phyloP scores from a whole-genome alignment of 30 jellyfish, hydroid and myxozoan species.

The Clytia hemisphaerica region DNA sequence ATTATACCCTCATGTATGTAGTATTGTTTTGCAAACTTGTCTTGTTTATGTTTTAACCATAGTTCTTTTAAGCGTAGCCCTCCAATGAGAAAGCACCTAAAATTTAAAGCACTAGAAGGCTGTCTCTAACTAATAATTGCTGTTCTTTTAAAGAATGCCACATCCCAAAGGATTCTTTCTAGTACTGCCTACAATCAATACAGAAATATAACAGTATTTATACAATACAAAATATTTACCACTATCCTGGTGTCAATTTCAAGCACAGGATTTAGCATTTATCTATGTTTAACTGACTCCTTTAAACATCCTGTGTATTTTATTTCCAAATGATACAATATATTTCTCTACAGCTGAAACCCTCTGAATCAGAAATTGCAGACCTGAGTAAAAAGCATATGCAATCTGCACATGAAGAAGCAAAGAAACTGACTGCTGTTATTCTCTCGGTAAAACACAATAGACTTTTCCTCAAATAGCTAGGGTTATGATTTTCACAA shows the following conservation, averaged over 20 bases:
- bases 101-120: too few relatives aligned
- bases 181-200: too few relatives aligned
- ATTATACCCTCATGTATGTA: slow-evolving; percentile 85
- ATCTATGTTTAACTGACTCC: background rate
- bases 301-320: background rate
- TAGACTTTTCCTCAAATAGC: background rate
- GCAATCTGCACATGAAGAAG: slow-evolving; percentile 66
- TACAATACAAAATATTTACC: too few relatives aligned
- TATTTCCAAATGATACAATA: background rate
- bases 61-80: too few relatives aligned
- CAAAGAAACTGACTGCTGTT: slow-evolving; percentile 72
- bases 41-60: background rate
- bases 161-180: too few relatives aligned
- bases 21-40: background rate
- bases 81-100: too few relatives aligned
- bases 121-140: too few relatives aligned
- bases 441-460: slow-evolving; percentile 42
- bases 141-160: too few relatives aligned
- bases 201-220: too few relatives aligned
- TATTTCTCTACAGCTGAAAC: slow-evolving; percentile 50
- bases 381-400: slow-evolving; percentile 35
- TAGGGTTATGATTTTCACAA: too few relatives aligned
- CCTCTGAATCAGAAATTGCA: slow-evolving; percentile 55
- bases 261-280: too few relatives aligned
- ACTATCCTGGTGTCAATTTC: too few relatives aligned